Conservation (phyloP, 2,797 vertebrate genomes). For the Hyperoplus lanceolatus region DNA sequence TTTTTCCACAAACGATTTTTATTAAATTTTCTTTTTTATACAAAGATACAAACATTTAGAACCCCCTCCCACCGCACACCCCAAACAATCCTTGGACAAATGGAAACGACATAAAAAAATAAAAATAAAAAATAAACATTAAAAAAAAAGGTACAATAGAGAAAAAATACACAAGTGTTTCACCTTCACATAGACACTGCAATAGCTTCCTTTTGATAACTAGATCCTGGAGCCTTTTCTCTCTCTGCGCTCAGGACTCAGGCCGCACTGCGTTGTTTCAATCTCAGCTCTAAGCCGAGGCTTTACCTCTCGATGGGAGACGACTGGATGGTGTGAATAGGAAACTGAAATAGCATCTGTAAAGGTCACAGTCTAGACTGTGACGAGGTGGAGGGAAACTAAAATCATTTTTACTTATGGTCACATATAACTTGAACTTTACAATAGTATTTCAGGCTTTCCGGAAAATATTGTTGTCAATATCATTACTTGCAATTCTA, state of each 20-base stretch:
- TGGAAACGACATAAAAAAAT: no score
- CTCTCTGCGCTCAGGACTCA: constrained; percentile 9
- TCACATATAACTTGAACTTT: no score
- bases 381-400: not conserved
- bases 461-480: no score
- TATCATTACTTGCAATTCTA: no score
- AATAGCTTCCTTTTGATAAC: constrained; percentile 16
- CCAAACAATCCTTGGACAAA: no score
- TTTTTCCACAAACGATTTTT: not conserved
- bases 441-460: no score
- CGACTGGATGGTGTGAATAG: constrained; percentile 40
- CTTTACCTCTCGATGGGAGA: constrained; percentile 36
- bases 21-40: no score
- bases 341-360: constrained; percentile 40
- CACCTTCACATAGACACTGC: constrained; percentile 29
- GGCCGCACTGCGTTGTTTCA: constrained; percentile 29
- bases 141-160: no score
- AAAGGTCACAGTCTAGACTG: constrained; percentile 55
- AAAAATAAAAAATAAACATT: no score
- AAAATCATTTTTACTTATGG: no score
- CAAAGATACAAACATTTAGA: no score
- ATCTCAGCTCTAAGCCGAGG: constrained; percentile 10
- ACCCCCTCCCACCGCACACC: no score
- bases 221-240: not conserved
- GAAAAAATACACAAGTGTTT: not conserved